phyloP scores from a whole-genome alignment of 2,888 invertebrate species.

The Entomobrya multifasciata region DNA sequence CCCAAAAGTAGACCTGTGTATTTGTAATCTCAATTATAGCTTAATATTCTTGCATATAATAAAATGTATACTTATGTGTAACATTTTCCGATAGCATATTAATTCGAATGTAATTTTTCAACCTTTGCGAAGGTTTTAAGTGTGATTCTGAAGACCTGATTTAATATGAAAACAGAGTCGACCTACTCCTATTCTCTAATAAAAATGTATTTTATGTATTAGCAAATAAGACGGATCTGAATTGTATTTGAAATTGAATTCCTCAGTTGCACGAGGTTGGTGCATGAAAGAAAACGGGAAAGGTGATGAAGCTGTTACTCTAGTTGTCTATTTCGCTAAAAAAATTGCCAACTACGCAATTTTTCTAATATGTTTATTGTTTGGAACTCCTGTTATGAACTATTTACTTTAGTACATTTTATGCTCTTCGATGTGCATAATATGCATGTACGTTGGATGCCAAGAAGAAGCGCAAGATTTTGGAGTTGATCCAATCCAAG shows the following conservation, averaged over 20 bases:
- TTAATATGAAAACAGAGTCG: background rate
- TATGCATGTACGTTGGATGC: background rate
- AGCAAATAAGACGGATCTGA: background rate
- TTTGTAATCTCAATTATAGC: too few relatives aligned
- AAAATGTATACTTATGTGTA: too few relatives aligned
- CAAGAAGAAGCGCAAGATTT: conserved; percentile 2
- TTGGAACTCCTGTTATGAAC: background rate
- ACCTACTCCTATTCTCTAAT: too few relatives aligned
- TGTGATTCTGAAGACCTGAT: background rate
- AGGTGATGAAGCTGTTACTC: background rate
- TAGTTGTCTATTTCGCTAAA: too few relatives aligned
- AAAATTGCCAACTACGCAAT: background rate
- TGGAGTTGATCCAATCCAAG: conserved; percentile 18
- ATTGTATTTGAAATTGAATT: too few relatives aligned
- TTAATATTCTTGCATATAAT: too few relatives aligned
- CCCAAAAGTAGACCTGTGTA: too few relatives aligned
- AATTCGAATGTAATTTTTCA: too few relatives aligned
- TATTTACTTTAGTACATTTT: background rate
- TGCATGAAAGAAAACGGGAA: background rate
- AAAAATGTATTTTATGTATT: background rate
- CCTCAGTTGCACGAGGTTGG: too few relatives aligned
- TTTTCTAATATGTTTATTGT: background rate
- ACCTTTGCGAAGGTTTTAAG: too few relatives aligned
- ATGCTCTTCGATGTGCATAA: background rate
- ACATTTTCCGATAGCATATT: too few relatives aligned